Evolutionary conservation across 1,140 invertebrate genomes (phyloP).

Genomic region (Wiebesia pumilae): DNA sequence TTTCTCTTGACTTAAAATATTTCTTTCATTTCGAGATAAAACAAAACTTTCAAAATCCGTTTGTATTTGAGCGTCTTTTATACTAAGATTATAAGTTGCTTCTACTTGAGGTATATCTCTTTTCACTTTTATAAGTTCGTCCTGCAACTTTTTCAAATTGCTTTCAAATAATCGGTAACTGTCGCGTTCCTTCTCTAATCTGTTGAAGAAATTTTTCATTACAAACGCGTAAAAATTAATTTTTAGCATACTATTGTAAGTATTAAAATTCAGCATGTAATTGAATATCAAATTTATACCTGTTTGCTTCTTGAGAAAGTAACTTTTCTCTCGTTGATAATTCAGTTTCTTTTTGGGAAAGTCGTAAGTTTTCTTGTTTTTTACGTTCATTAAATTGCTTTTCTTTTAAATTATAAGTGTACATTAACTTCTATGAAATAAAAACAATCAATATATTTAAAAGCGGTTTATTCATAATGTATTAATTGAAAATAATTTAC

Average conservation of each 20-base stretch:
- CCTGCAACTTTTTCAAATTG: slow-evolving; percentile 66
- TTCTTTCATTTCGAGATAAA: slow-evolving; percentile 53
- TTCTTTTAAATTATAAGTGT: slow-evolving; percentile 62
- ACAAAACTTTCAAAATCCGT: slow-evolving; percentile 62
- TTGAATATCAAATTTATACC: slow-evolving; percentile 55
- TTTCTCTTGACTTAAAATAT: slow-evolving; percentile 62
- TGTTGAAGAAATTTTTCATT: slow-evolving; percentile 54
- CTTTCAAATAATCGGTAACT: slow-evolving; percentile 64
- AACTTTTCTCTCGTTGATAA: slow-evolving; percentile 67
- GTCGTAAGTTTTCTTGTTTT: slow-evolving; percentile 57
- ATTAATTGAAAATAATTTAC: slow-evolving; percentile 57
- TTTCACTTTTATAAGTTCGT: slow-evolving; percentile 65
- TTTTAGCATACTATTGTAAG: neutral
- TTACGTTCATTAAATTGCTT: slow-evolving; percentile 62
- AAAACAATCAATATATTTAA: slow-evolving; percentile 37
- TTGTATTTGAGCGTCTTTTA: slow-evolving; percentile 63
- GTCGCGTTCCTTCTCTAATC: slow-evolving; percentile 65
- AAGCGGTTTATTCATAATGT: neutral
- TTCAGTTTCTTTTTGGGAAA: slow-evolving; percentile 66
- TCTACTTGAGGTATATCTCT: slow-evolving; percentile 52
- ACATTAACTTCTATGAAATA: slow-evolving; percentile 62
- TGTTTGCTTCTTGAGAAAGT: slow-evolving; percentile 64
- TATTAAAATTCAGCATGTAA: neutral
- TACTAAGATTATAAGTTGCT: slow-evolving; percentile 31
- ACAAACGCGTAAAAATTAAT: slow-evolving; percentile 14